phyloP scores from a whole-genome alignment of 2,797 vertebrate species.

The Enteromius fasciolatus region DNA sequence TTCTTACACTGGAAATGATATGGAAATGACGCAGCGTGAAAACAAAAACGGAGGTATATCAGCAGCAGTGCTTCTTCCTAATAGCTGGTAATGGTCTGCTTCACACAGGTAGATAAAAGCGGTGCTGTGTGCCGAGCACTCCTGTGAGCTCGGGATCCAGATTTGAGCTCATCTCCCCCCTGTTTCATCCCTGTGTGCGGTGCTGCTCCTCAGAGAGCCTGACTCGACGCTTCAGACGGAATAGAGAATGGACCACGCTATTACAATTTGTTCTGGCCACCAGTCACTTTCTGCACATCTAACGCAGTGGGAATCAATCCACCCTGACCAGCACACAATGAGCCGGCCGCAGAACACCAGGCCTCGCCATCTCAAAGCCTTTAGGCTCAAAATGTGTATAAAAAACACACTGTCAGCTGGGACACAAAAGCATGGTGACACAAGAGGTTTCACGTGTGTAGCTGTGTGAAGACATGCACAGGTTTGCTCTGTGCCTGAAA shows the following conservation, averaged over 20 bases:
- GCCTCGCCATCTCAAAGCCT: not conserved
- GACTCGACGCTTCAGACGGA: slow-evolving; percentile 58
- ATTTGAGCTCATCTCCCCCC: slow-evolving; percentile 30
- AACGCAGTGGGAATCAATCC: slow-evolving; percentile 25
- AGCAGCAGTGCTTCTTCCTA: slow-evolving; percentile 8
- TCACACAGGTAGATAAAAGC: slow-evolving; percentile 46
- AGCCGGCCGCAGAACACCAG: not conserved
- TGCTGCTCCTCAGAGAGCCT: slow-evolving; percentile 49
- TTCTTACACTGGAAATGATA: not conserved
- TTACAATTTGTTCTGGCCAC: slow-evolving; percentile 53
- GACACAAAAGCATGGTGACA: slow-evolving; percentile 23
- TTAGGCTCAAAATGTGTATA: slow-evolving; percentile 11
- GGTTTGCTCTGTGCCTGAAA: not conserved
- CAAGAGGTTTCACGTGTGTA: not conserved
- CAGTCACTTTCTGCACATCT: slow-evolving; percentile 38
- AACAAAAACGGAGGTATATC: slow-evolving; percentile 2
- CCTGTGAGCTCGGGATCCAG: slow-evolving; percentile 19
- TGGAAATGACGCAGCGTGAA: not conserved
- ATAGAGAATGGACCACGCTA: slow-evolving; percentile 53
- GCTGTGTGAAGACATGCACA: slow-evolving; percentile 1
- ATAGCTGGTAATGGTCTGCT: slow-evolving; percentile 20
- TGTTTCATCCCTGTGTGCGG: slow-evolving; percentile 50
- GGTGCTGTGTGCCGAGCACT: not conserved
- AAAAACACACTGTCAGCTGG: slow-evolving; percentile 14
- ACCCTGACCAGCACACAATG: slow-evolving; percentile 10